phyloP scores from a whole-genome alignment of 2,113 vertebrate genomes.

The Stictonetta naevosa region DNA sequence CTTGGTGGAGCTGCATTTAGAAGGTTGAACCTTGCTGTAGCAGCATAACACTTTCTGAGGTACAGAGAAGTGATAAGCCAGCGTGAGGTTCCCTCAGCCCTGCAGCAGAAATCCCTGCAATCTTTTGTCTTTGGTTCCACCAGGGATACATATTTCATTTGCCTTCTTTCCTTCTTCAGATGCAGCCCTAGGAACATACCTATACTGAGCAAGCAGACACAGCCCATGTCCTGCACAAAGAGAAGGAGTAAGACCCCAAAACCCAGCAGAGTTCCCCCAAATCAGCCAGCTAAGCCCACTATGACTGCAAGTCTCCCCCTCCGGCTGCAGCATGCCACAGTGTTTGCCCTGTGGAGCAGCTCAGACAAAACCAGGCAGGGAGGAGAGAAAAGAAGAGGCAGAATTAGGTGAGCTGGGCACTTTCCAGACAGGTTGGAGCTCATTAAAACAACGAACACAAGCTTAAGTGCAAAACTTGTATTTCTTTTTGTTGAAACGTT shows the following conservation, averaged over 20 bases:
- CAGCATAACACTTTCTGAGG: not conserved
- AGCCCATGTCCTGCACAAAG: not conserved
- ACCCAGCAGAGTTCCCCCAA: not conserved
- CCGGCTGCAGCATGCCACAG: fast-evolving
- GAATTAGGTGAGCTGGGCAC: not conserved
- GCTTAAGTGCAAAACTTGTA: not conserved
- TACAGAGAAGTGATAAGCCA: no score
- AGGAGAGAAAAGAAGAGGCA: not conserved
- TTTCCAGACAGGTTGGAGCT: not conserved
- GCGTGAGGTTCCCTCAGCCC: not conserved
- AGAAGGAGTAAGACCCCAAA: not conserved
- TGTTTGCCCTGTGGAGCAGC: not conserved
- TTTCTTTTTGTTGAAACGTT: not conserved
- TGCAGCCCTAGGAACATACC: not conserved
- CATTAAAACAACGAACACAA: not conserved
- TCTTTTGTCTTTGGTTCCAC: not conserved
- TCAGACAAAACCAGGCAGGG: not conserved
- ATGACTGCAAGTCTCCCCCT: fast-evolving
- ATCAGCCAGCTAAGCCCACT: not conserved
- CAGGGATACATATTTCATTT: fast-evolving
- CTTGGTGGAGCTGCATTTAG: not conserved
- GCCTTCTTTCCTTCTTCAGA: not conserved
- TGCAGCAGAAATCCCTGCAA: not conserved
- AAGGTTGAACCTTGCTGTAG: not conserved
- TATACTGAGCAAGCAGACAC: not conserved